Evolutionary conservation across 2,888 invertebrate genomes (phyloP).

Genomic region (Orthosia gracilis): DNA sequence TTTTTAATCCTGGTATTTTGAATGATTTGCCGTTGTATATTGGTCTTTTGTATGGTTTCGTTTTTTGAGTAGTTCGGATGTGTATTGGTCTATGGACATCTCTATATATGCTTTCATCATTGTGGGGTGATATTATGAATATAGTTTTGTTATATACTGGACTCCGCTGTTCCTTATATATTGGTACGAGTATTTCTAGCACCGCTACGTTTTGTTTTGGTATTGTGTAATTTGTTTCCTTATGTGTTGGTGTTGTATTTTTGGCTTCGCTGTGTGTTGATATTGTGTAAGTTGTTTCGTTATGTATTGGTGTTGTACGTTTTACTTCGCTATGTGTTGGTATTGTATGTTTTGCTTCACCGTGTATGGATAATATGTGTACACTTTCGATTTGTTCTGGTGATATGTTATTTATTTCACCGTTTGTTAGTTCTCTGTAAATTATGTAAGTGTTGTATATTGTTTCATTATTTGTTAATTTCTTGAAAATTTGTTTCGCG

Average conservation of each 20-base stretch:
- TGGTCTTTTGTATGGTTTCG: no score
- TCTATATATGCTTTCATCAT: not conserved
- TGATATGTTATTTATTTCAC: not conserved
- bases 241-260: not conserved
- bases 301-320: not conserved
- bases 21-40: no score
- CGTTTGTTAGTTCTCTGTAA: not conserved
- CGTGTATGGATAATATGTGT: no score
- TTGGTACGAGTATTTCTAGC: not conserved
- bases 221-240: not conserved
- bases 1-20: not conserved
- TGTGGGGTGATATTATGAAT: not conserved
- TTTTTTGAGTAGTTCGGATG: not conserved
- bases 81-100: not conserved
- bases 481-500: not conserved
- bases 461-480: not conserved
- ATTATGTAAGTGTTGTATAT: no score
- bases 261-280: no score
- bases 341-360: not conserved
- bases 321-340: not conserved
- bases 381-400: not conserved
- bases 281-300: not conserved
- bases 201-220: not conserved
- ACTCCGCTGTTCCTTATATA: not conserved
- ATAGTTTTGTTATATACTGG: not conserved